These are phyloP conservation scores for Mugil cephalus DNA, from an alignment of 2,113 vertebrate species.

Conservation along the genomic window DNA sequence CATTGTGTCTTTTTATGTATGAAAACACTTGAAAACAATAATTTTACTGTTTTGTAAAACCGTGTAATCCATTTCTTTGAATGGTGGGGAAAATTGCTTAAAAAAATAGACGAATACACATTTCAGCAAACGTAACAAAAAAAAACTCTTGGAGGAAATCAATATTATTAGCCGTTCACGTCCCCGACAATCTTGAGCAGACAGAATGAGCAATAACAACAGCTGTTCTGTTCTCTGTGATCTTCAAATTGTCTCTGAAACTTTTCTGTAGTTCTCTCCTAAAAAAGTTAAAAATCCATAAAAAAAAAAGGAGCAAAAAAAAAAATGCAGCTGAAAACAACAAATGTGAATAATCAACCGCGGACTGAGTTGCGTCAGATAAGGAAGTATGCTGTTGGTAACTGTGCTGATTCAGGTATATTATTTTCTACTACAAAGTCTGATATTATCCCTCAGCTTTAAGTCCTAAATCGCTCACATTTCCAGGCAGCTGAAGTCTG, in stretches of 20 bases:
- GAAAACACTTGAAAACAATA: neutral
- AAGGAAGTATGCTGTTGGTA: neutral
- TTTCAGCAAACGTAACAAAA: constrained; percentile 14
- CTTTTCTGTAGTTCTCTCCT: neutral
- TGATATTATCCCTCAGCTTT: constrained; percentile 20
- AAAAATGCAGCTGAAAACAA: neutral
- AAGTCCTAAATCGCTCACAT: constrained; percentile 7
- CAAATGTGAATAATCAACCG: neutral
- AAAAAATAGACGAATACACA: constrained; percentile 7
- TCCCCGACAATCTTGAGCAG: constrained; percentile 3
- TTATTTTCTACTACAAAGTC: constrained; percentile 7
- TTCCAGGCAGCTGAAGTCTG: constrained; percentile 22
- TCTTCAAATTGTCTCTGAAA: constrained; percentile 3
- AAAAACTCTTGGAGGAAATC: constrained; percentile 35
- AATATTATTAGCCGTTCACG: constrained; percentile 14
- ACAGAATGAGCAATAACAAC: constrained; percentile 10
- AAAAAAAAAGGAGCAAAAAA: neutral
- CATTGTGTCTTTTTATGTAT: neutral
- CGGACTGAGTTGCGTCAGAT: constrained; percentile 1
- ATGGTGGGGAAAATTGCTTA: neutral
- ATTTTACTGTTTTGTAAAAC: constrained; percentile 2
- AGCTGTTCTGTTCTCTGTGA: constrained; percentile 18
- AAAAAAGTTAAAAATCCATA: neutral
- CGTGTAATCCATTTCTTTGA: constrained; percentile 1
- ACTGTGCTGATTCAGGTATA: constrained; percentile 13